Evolutionary conservation across 2,888 invertebrate species (phyloP).

Genomic region (Chirona hameri): DNA sequence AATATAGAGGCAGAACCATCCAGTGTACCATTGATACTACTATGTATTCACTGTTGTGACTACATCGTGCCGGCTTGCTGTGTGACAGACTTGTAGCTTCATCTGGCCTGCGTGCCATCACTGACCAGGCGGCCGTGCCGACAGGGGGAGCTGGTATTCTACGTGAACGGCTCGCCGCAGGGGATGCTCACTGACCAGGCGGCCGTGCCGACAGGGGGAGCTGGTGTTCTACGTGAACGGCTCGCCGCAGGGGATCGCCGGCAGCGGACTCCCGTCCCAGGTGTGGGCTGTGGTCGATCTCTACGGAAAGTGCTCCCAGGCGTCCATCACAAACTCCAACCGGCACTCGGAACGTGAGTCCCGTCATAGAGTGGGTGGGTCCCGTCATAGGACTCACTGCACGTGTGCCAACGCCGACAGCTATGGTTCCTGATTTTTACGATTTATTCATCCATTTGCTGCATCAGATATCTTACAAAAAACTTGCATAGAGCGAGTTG

Average conservation of each 20-base stretch:
- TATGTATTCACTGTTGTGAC: too few relatives aligned
- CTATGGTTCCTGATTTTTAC: too few relatives aligned
- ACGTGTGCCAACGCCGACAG: too few relatives aligned
- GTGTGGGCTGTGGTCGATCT: constrained; percentile 75
- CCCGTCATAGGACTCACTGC: too few relatives aligned
- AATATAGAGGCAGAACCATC: too few relatives aligned
- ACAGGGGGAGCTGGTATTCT: constrained; percentile 79
- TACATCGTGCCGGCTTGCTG: too few relatives aligned
- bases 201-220: constrained; percentile 58
- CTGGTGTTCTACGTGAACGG: constrained; percentile 86
- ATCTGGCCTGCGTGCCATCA: neutral
- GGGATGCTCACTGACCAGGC: neutral
- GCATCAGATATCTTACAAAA: too few relatives aligned
- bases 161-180: constrained; percentile 81
- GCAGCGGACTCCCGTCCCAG: constrained; percentile 66
- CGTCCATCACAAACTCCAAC: constrained; percentile 52
- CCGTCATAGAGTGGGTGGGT: neutral
- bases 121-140: constrained; percentile 23
- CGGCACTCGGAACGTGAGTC: constrained; percentile 11
- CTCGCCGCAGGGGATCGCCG: constrained; percentile 81
- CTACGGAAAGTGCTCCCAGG: constrained; percentile 78
- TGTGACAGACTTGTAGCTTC: too few relatives aligned
- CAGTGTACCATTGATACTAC: too few relatives aligned
- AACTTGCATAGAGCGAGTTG: too few relatives aligned
- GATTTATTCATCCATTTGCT: too few relatives aligned